Evolutionary conservation across 30 jellyfish, hydroid and myxozoan species (phyloP).

Genomic region (Haliclystus octoradiatus): DNA sequence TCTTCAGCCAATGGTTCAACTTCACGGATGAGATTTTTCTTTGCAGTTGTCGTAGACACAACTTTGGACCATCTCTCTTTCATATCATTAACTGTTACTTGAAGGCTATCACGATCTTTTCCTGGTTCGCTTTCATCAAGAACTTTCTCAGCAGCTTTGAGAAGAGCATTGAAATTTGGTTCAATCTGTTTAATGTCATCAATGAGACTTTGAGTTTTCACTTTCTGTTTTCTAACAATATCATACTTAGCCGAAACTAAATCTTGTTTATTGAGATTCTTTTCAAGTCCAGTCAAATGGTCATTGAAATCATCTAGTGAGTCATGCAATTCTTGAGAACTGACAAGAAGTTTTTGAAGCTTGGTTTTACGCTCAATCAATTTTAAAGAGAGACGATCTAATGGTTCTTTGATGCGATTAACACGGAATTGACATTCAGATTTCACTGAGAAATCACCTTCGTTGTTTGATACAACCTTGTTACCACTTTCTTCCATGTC

Average conservation of each 20-base stretch:
- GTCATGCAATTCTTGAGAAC: conserved; percentile 42
- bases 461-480: conserved; percentile 42
- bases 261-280: conserved; percentile 28
- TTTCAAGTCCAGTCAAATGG: conserved; percentile 36
- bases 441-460: conserved; percentile 32
- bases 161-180: conserved; percentile 24
- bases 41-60: conserved; percentile 9
- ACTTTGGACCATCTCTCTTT: conserved; percentile 34
- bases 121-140: conserved; percentile 21
- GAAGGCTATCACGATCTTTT: conserved; percentile 25
- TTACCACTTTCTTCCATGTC: conserved; percentile 24
- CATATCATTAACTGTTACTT: conserved; percentile 26
- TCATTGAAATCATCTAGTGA: conserved; percentile 50
- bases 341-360: conserved; percentile 27
- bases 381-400: conserved; percentile 24
- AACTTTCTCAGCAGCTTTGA: conserved; percentile 38
- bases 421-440: conserved; percentile 15
- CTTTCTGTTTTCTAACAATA: conserved; percentile 50
- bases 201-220: conserved; percentile 20
- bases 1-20: conserved; percentile 40
- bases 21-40: conserved; percentile 18
- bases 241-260: conserved; percentile 62
- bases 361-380: conserved; percentile 47
- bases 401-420: conserved; percentile 20
- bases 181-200: conserved; percentile 38